Conservation (phyloP, 2,888 invertebrate species). For the Apocheima hispidaria region DNA sequence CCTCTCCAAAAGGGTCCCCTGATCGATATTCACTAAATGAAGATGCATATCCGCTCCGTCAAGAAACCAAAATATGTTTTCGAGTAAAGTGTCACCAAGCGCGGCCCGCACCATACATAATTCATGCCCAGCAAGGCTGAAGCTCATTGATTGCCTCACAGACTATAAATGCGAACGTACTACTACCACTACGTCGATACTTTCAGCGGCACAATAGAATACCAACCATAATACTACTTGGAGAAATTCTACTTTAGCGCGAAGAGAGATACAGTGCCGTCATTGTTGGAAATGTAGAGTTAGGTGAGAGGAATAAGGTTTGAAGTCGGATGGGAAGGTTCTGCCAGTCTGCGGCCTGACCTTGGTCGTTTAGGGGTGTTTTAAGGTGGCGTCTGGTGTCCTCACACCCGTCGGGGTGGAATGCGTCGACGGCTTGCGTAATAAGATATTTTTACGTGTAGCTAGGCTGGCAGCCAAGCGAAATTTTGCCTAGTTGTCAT, state of each 20-base stretch:
- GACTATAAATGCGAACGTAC: constrained; percentile 56
- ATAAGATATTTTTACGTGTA: constrained; percentile 75
- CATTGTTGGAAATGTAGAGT: constrained; percentile 46
- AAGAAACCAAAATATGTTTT: constrained; percentile 54
- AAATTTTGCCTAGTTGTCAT: constrained; percentile 57
- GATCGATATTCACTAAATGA: constrained; percentile 33
- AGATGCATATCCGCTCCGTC: constrained; percentile 39
- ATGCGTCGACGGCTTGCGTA: constrained; percentile 76
- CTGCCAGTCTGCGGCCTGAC: constrained; percentile 65
- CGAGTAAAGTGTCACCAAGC: constrained; percentile 61
- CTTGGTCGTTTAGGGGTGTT: constrained; percentile 71
- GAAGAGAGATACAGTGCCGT: constrained; percentile 27
- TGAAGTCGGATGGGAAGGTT: constrained; percentile 45
- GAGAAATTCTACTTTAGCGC: constrained; percentile 46
- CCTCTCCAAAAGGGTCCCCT: constrained; percentile 6
- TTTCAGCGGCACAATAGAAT: constrained; percentile 47
- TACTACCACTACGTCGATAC: constrained; percentile 52
- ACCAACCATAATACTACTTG: constrained; percentile 45
- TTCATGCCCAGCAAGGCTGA: constrained; percentile 67
- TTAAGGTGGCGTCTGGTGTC: constrained; percentile 66
- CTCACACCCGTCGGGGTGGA: constrained; percentile 56
- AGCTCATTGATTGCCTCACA: constrained; percentile 75
- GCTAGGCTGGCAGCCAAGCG: constrained; percentile 47
- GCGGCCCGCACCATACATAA: constrained; percentile 63
- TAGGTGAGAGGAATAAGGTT: constrained; percentile 43